Conservation (phyloP, 2,113 vertebrate species). For the Potamarius usumacintae region DNA sequence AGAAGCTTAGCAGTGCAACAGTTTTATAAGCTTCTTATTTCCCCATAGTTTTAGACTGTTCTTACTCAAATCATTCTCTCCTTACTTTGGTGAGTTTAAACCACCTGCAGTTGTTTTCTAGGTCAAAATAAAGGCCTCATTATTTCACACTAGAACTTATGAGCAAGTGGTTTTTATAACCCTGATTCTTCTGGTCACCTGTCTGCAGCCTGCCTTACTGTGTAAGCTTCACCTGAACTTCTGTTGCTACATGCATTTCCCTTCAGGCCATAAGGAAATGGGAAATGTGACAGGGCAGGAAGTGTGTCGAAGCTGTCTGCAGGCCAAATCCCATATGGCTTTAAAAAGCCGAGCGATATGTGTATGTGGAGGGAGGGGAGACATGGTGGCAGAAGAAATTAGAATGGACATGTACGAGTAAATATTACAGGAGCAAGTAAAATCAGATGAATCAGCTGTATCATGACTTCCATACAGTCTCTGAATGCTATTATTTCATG, state of each 20-base stretch:
- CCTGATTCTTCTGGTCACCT: conserved; percentile 43
- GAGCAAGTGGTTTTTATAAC: conserved; percentile 26
- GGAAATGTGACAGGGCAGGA: conserved; percentile 38
- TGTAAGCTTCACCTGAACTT: conserved; percentile 50
- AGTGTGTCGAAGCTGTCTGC: conserved; percentile 49
- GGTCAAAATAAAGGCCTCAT: conserved; percentile 40
- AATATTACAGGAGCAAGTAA: conserved; percentile 30
- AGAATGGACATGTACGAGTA: conserved; percentile 19
- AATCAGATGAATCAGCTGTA: neutral
- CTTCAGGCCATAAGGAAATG: conserved; percentile 47
- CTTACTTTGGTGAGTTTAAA: conserved; percentile 28
- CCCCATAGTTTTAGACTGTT: conserved; percentile 2
- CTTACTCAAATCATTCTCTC: neutral
- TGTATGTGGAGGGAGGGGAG: conserved; percentile 20
- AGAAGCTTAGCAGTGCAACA: conserved; percentile 14
- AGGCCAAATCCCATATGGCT: conserved; percentile 45
- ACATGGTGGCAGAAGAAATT: conserved; percentile 20
- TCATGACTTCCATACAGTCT: conserved; percentile 8
- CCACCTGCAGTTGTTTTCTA: conserved; percentile 17
- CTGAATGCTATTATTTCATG: neutral
- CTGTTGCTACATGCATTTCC: conserved; percentile 47
- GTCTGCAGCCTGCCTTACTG: conserved; percentile 35
- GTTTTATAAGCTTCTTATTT: conserved; percentile 11
- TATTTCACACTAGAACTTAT: conserved; percentile 20
- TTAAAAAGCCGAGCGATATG: conserved; percentile 40